These are phyloP conservation scores for Dendrophyllia cribrosa DNA, from an alignment of 64 coral and sea anemone genomes.

Conservation along the genomic window DNA sequence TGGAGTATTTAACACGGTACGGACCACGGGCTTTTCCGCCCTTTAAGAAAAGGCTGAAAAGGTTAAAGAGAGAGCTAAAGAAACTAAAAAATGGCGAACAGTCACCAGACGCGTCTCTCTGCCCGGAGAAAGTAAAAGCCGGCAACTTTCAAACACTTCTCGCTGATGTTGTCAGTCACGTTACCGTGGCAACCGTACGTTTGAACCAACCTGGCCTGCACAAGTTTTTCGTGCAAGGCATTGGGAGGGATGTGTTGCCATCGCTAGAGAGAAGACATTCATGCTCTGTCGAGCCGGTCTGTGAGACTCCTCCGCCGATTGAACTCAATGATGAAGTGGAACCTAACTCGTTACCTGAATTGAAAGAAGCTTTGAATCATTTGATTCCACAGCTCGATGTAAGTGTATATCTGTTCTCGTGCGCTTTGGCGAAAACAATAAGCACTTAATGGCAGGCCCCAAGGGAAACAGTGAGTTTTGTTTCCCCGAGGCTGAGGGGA, in stretches of 20 bases:
- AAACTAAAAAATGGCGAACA: neutral
- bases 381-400: neutral
- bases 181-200: neutral
- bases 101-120: neutral
- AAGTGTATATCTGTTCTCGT: neutral
- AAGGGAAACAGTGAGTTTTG: too few species aligned
- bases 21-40: neutral
- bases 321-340: neutral
- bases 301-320: neutral
- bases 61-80: neutral
- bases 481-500: too few species aligned
- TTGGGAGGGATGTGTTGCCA: neutral
- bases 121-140: neutral
- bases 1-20: neutral
- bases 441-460: too few species aligned
- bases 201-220: conserved; percentile 20
- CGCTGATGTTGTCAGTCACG: neutral
- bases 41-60: conserved; percentile 1
- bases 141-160: neutral
- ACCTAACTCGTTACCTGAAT: neutral
- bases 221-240: neutral
- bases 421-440: too few species aligned
- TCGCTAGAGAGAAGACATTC: neutral
- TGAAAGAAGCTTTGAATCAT: neutral
- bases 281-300: neutral